Evolutionary conservation across 2,888 invertebrate genomes (phyloP).

Genomic region (Eupithecia pulchellata): DNA sequence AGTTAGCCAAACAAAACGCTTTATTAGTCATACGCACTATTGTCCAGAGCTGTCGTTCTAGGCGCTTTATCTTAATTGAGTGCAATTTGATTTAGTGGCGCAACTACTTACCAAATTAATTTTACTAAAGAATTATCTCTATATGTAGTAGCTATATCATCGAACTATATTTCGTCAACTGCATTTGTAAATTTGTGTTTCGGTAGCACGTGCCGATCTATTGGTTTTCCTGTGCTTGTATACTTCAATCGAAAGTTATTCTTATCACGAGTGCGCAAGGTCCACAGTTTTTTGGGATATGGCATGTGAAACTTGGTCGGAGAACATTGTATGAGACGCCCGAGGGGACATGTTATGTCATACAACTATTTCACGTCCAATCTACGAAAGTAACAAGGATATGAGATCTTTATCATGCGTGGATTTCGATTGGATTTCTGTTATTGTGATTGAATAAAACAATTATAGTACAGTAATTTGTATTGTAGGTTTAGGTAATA

Average conservation of each 20-base stretch:
- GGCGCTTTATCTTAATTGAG: conserved; percentile 84
- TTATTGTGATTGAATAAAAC: conserved; percentile 49
- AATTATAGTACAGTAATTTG: background rate
- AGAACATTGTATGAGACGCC: conserved; percentile 71
- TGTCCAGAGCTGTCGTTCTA: conserved; percentile 77
- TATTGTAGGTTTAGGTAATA: conserved; percentile 18
- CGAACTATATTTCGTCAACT: conserved; percentile 47
- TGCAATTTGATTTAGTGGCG: conserved; percentile 81
- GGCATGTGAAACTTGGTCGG: conserved; percentile 49
- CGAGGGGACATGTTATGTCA: conserved; percentile 77
- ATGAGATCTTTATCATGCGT: conserved; percentile 74
- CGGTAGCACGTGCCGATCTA: conserved; percentile 54
- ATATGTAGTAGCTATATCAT: conserved; percentile 49
- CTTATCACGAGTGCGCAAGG: conserved; percentile 31
- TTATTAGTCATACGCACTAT: conserved; percentile 77
- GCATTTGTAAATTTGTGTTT: conserved; percentile 57
- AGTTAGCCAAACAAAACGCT: conserved; percentile 79
- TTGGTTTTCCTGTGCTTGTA: conserved; percentile 25
- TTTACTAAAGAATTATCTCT: conserved; percentile 48
- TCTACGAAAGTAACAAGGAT: conserved; percentile 80
- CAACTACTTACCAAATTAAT: conserved; percentile 60
- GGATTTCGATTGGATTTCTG: conserved; percentile 69
- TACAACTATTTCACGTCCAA: conserved; percentile 74
- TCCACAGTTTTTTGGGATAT: conserved; percentile 7
- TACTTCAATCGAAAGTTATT: conserved; percentile 21